Evolutionary conservation across 53 echinoderm and acorn worm species (phyloP).

Genomic region (Echinometra lucunter): DNA sequence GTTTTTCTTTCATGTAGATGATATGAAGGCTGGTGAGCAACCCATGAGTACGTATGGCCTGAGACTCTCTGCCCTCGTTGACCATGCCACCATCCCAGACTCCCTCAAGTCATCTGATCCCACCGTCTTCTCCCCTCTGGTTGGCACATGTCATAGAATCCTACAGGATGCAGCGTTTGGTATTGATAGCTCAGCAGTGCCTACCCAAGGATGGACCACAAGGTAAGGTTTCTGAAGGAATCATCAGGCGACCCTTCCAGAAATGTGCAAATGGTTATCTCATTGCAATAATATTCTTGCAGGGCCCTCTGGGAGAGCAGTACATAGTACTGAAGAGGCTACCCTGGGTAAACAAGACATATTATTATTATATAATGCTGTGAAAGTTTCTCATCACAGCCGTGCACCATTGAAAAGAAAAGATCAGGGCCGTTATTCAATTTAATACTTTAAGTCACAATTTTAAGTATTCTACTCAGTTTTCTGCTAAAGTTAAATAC

Average conservation of each 20-base stretch:
- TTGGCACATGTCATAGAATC: constrained; percentile 73
- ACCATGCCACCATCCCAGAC: constrained; percentile 64
- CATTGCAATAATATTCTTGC: too few species aligned
- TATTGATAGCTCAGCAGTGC: constrained; percentile 72
- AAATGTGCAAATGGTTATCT: too few species aligned
- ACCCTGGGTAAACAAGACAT: too few species aligned
- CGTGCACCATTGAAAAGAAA: too few species aligned
- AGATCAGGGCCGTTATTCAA: too few species aligned
- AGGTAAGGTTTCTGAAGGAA: constrained; percentile 69
- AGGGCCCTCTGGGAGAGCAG: too few species aligned
- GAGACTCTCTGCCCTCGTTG: constrained; percentile 76
- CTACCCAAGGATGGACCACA: constrained; percentile 80
- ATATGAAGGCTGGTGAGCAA: constrained; percentile 71
- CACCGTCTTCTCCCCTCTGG: constrained; percentile 81
- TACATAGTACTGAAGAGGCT: too few species aligned
- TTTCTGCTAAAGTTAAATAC: too few species aligned
- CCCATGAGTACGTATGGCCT: constrained; percentile 82
- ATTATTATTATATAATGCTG: too few species aligned
- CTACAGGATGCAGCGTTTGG: constrained; percentile 79
- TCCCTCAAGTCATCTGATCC: constrained; percentile 44
- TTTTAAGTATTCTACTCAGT: too few species aligned
- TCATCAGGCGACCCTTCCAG: constrained; percentile 55
- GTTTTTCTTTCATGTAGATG: constrained; percentile 41
- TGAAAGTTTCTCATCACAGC: too few species aligned
- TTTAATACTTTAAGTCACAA: too few species aligned